Evolutionary conservation across 2,113 vertebrate species (phyloP).

Genomic region (Laterallus jamaicensis): DNA sequence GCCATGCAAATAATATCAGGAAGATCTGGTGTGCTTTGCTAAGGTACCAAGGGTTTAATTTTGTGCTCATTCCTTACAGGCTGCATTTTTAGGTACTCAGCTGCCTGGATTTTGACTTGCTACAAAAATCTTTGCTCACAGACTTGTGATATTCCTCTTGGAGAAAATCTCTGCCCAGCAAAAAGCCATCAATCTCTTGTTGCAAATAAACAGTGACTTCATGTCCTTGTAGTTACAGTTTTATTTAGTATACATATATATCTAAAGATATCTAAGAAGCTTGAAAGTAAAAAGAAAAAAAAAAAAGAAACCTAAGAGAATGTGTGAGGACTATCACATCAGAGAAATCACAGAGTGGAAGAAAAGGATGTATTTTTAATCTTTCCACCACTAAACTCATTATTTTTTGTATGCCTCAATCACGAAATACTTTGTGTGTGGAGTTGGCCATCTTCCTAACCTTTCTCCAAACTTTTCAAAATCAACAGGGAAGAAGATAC

Average conservation of each 20-base stretch:
- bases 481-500: neutral
- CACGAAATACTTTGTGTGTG: neutral
- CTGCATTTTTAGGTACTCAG: neutral
- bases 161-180: neutral
- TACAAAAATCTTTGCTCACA: neutral
- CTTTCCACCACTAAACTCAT: neutral
- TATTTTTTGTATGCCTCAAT: neutral
- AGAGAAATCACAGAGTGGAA: neutral
- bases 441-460: neutral
- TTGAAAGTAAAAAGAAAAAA: neutral
- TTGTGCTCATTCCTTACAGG: neutral
- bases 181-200: neutral
- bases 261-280: neutral
- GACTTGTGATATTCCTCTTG: neutral
- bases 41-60: neutral
- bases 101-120: neutral
- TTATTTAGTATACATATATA: neutral
- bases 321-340: neutral
- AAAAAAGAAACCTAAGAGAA: neutral
- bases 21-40: neutral
- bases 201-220: neutral
- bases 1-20: neutral
- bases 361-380: neutral
- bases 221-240: neutral
- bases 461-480: neutral